Conservation (phyloP, 1,140 invertebrate species). For the Wasmannia auropunctata region DNA sequence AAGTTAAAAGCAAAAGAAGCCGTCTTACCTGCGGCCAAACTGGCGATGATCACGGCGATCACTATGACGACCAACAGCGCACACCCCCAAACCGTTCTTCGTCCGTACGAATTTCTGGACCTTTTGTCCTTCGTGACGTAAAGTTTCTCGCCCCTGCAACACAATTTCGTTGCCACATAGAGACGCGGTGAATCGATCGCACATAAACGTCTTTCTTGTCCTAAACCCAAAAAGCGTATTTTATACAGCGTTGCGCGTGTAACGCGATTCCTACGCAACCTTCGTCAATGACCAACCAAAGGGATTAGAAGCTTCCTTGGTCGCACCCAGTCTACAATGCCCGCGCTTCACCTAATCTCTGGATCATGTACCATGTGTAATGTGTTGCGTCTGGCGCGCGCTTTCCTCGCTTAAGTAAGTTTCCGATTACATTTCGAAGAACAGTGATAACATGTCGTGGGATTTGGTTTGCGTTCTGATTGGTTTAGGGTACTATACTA, state of each 20-base stretch:
- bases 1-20: not conserved
- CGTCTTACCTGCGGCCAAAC: slow-evolving; percentile 89
- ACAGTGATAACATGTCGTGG: not conserved
- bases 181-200: slow-evolving; percentile 24
- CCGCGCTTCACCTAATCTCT: slow-evolving; percentile 15
- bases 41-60: slow-evolving; percentile 89
- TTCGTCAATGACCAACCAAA: slow-evolving; percentile 66
- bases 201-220: slow-evolving; percentile 47
- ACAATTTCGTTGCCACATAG: slow-evolving; percentile 68
- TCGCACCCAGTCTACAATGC: slow-evolving; percentile 60
- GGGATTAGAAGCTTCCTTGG: slow-evolving; percentile 72
- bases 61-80: slow-evolving; percentile 87
- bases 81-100: slow-evolving; percentile 88
- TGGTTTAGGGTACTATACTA: not conserved
- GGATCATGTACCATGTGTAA: not conserved
- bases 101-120: slow-evolving; percentile 88
- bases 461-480: not conserved
- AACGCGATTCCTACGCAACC: slow-evolving; percentile 61
- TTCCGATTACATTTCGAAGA: not conserved
- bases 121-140: slow-evolving; percentile 93
- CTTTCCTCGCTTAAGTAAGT: not conserved
- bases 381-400: not conserved
- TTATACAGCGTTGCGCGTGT: slow-evolving; percentile 70
- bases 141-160: slow-evolving; percentile 92
- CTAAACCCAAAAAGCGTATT: slow-evolving; percentile 70